These are phyloP conservation scores for Xanthia icteritia DNA, from an alignment of 2,888 invertebrate species.

Conservation along the genomic window DNA sequence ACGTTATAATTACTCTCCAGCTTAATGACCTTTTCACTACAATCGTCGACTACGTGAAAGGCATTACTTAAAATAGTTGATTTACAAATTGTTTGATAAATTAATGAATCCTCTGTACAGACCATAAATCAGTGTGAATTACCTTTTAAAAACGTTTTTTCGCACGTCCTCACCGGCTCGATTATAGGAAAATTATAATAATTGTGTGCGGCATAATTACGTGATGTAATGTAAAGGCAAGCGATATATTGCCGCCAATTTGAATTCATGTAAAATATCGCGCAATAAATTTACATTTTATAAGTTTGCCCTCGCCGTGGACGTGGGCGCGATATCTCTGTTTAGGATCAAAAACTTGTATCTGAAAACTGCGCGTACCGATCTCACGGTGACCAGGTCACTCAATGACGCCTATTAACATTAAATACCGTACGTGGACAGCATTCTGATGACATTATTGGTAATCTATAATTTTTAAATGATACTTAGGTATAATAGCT, in stretches of 20 bases:
- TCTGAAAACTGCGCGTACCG: conserved; percentile 80
- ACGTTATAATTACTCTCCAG: conserved; percentile 83
- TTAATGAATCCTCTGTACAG: conserved; percentile 77
- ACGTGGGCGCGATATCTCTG: conserved; percentile 85
- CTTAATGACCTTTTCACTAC: conserved; percentile 86
- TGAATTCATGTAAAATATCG: conserved; percentile 90
- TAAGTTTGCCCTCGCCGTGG: conserved; percentile 82
- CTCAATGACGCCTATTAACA: conserved; percentile 60
- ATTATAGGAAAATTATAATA: conserved; percentile 90
- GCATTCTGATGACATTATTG: conserved; percentile 21
- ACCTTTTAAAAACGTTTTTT: conserved; percentile 87
- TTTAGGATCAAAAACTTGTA: conserved; percentile 84
- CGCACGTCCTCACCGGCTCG: conserved; percentile 88
- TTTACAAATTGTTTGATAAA: conserved; percentile 72
- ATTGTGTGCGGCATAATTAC: conserved; percentile 88
- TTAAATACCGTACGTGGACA: conserved; percentile 43
- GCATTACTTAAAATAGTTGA: conserved; percentile 69
- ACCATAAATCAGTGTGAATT: conserved; percentile 85
- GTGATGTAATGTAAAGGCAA: conserved; percentile 86
- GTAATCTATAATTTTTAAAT: conserved; percentile 35
- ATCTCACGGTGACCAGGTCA: conserved; percentile 71
- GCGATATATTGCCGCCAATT: conserved; percentile 86
- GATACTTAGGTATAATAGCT: neutral
- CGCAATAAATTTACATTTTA: conserved; percentile 90
- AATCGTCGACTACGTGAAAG: conserved; percentile 63